Percentiles rank a stretch among this genome's conserved stretches.
phyloP scores from a whole-genome alignment of 2,888 invertebrate genomes.

The Hybos culiciformis region DNA sequence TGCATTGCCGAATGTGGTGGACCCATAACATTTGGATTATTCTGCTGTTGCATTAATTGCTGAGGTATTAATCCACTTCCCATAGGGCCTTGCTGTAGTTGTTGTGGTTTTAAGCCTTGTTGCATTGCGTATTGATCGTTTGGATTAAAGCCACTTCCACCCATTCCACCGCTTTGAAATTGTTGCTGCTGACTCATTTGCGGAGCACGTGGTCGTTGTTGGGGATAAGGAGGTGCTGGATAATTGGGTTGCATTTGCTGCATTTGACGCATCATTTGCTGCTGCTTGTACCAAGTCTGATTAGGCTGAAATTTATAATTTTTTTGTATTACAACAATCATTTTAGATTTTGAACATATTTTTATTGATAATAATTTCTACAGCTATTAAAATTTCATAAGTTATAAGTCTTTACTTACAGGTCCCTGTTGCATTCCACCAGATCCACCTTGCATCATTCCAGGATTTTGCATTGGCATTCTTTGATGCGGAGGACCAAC shows the following conservation, averaged over 20 bases:
- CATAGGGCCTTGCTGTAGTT: constrained; percentile 16
- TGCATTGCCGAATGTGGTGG: constrained; percentile 49
- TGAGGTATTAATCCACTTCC: constrained; percentile 19
- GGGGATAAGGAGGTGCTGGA: constrained; percentile 33
- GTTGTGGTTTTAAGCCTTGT: constrained; percentile 36
- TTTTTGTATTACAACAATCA: background rate
- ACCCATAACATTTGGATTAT: constrained; percentile 47
- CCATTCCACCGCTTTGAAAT: constrained; percentile 15
- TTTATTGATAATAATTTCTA: background rate
- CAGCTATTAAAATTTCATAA: constrained; percentile 3
- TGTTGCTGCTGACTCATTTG: constrained; percentile 27
- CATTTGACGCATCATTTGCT: constrained; percentile 39
- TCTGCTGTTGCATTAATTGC: constrained; percentile 33
- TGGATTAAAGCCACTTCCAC: constrained; percentile 20
- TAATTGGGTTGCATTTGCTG: constrained; percentile 31
- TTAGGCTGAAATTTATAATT: constrained; percentile 18
- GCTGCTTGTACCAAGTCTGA: constrained; percentile 35
- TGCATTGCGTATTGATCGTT: constrained; percentile 40
- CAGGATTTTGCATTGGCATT: constrained; percentile 33
- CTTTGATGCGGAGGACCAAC: constrained; percentile 34
- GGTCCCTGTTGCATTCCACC: constrained; percentile 28
- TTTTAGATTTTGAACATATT: too few relatives aligned
- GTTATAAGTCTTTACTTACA: constrained; percentile 21
- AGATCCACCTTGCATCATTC: constrained; percentile 26
- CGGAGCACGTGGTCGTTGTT: constrained; percentile 32